Evolutionary conservation across 2,797 vertebrate species (phyloP), one percentile per base, ranked within the genome.

Genomic region (Enteromius argenteus): DNA sequence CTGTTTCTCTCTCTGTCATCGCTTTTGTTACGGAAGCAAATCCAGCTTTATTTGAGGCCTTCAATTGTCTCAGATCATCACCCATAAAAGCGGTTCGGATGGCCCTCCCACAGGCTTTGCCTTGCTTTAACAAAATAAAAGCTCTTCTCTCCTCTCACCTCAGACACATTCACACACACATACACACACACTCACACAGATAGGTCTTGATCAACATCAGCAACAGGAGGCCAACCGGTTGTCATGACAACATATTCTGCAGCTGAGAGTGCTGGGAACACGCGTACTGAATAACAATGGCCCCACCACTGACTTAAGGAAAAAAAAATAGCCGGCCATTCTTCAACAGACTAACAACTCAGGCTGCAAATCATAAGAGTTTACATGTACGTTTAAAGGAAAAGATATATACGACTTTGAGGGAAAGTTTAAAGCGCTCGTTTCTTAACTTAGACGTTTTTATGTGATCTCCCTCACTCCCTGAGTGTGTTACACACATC

Each of bases 261-360:
- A 92, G 90, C 91, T 75, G 88, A 93, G 90, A 87, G 89, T 74
- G 80, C 84, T 37, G 78, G 79, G 81, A 88, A 88, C 89, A 92
- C 90, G 87, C 89, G 85, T 23, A 85, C 84, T 93, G 94, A 94
- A 95, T 95, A 94, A 93, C 92, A 95, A 95, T 92, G 90, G 84
- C 90, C 83, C 81, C 67, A 74, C 76, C 74, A 83, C 87, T 88
- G 91, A 92, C 91, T 93, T 87, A 83, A 89, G 87, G 86, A 88
- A 56, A 72, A 80, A 87, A 37, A 32, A 78, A 79, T 39, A 85
- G 85, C 79, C 81, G 58, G 30, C 44, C n/a, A 11, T 68, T 67
- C 76, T 74, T 89, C 86, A 58, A 85, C 21, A 46, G 64, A 72
- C 44, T 81, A 78, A 86, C 88, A 68, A 76, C 83, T 87, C 71